Evolutionary conservation across 2,888 invertebrate species (phyloP), one percentile per base, ranked within the genome.

Genomic region (Atethmia centrago): DNA sequence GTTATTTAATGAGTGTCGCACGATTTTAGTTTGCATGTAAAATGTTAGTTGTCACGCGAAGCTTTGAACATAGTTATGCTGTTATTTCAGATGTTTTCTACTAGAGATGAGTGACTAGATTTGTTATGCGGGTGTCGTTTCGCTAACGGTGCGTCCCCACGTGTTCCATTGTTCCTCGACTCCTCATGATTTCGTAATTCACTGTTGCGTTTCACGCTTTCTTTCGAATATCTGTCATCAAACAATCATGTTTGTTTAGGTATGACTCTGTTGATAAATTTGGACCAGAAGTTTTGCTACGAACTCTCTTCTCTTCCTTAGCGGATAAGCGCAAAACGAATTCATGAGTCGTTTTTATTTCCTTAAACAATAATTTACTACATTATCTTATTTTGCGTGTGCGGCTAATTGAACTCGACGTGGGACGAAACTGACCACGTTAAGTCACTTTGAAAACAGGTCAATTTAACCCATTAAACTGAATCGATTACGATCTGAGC

Each of bases 121-220:
- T 82, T 72, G 69, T 79, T 79, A 81, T 82, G 86, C 92, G 88
- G 91, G 90, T 91, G 86, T 83, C 84, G 89, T 92, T 88, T 83
- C 84, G 82, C 88, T 90, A 85, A 87, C 88, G 85, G 90, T 90
- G 89, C 83, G 79, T 87, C 83, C 83, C 87, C 91, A 91, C 90
- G 90, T 91, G 90, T 89, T 80, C 91, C 86, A 93, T 94, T 94
- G 93, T 94, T 92, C 82, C 85, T 74, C 72, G 75, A 76, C 69
- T 87, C 88, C 83, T 86, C 87, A 84, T 87, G 77, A 80, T 87
- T 89, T 86, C 82, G 85, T 88, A 88, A 90, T 85, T 75, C 78
- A 77, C 78, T 79, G 82, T 87, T 87, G 71, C 84, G 73, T 82
- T 85, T 85, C 68, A 81, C 73, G 79, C 81, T 86, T 85, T 87